These are phyloP conservation scores for Lepisosteus oculatus DNA, from an alignment of 2,113 vertebrate species.

Conservation along the genomic window DNA sequence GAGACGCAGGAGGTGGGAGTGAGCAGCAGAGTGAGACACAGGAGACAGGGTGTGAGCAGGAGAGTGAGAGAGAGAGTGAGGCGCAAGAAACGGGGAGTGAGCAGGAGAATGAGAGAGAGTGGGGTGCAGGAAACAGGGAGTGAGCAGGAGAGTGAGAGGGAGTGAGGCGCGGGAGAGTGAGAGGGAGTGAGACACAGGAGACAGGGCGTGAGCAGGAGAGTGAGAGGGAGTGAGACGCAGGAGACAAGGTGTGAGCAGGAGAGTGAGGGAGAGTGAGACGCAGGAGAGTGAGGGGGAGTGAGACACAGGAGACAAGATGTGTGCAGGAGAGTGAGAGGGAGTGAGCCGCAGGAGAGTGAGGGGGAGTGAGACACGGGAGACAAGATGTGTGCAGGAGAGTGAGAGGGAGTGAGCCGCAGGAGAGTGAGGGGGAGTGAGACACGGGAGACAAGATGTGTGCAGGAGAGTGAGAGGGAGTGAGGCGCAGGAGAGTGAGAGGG, in stretches of 20 bases:
- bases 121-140: constrained; percentile 19
- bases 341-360: constrained; percentile 26
- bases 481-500: not conserved
- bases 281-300: constrained; percentile 3
- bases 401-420: not conserved
- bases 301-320: not conserved
- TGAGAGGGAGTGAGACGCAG: constrained; percentile 16
- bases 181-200: no score
- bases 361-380: constrained; percentile 26
- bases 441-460: no score
- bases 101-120: constrained; percentile 16
- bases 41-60: not conserved
- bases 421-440: constrained; percentile 4
- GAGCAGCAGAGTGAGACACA: not conserved
- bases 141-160: constrained; percentile 32
- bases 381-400: no score
- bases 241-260: constrained; percentile 30
- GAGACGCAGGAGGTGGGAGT: constrained; percentile 9
- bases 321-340: constrained; percentile 13
- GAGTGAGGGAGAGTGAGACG: constrained; percentile 29
- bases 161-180: constrained; percentile 22
- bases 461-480: no score
- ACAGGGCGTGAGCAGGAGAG: not conserved
- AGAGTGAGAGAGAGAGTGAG: constrained; percentile 5
- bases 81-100: constrained; percentile 10